These are phyloP conservation scores for Drosophila virilis DNA, from an alignment of 1,140 invertebrate species.

Conservation along the genomic window DNA sequence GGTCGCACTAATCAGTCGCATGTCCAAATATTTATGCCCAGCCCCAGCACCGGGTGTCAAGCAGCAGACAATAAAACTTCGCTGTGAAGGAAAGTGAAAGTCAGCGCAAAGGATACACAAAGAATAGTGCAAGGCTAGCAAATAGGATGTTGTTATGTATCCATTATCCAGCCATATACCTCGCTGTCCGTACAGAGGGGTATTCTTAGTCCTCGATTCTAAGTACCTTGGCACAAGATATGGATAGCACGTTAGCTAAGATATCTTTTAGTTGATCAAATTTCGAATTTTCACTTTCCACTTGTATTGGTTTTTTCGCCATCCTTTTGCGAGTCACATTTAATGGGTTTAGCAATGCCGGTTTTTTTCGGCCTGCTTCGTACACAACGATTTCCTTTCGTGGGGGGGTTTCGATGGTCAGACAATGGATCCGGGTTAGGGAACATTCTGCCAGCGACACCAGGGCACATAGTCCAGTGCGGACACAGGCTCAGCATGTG, in stretches of 20 bases:
- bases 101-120: constrained; percentile 38
- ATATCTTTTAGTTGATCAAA: constrained; percentile 9
- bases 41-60: constrained; percentile 21
- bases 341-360: constrained; percentile 66
- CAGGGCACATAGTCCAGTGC: constrained; percentile 16
- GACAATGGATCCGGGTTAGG: constrained; percentile 26
- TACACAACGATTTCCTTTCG: constrained; percentile 46
- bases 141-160: constrained; percentile 33
- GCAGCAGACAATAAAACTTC: not conserved
- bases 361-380: constrained; percentile 42
- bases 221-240: not conserved
- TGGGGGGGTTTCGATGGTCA: constrained; percentile 23
- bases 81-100: constrained; percentile 62
- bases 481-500: constrained; percentile 68
- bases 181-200: not conserved
- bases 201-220: not conserved
- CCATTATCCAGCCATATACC: constrained; percentile 11
- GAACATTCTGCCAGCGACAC: not conserved
- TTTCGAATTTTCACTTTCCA: not conserved
- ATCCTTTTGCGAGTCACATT: constrained; percentile 57
- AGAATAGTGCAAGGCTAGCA: constrained; percentile 38
- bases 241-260: not conserved
- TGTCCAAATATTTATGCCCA: constrained; percentile 50
- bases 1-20: constrained; percentile 48
- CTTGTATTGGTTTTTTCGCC: not conserved